phyloP scores from a whole-genome alignment of 2,888 invertebrate species.

The Torymus auratus region DNA sequence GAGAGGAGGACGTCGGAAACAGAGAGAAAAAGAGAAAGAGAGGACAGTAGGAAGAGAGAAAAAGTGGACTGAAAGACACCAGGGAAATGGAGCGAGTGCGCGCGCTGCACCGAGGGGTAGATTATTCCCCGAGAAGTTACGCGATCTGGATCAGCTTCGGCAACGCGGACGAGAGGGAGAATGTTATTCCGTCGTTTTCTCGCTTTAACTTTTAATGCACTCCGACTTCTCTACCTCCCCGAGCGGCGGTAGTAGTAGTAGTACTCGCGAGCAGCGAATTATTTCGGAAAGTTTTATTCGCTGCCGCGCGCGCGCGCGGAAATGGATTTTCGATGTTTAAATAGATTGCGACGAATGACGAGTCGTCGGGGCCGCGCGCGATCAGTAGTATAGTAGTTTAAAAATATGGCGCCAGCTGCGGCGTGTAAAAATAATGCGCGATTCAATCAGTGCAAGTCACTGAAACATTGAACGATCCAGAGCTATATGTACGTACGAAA shows the following conservation, averaged over 20 bases:
- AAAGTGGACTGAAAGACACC: conserved; percentile 27
- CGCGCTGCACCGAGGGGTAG: background rate
- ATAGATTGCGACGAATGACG: background rate
- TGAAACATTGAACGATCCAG: no score
- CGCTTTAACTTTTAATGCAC: conserved; percentile 36
- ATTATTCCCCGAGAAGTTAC: conserved; percentile 42
- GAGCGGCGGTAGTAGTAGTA: background rate
- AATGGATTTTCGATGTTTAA: no score
- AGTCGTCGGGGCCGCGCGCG: background rate
- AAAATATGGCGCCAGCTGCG: no score
- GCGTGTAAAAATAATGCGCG: no score
- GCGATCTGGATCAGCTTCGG: conserved; percentile 33
- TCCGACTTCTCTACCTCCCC: background rate
- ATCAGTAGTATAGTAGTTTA: no score
- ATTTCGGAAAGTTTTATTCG: no score
- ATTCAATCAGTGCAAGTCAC: no score
- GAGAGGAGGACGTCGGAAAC: background rate
- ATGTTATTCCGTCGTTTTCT: conserved; percentile 50
- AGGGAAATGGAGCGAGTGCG: conserved; percentile 37
- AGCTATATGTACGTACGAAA: no score
- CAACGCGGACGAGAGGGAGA: background rate
- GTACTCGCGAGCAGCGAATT: no score
- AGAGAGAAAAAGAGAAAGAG: background rate
- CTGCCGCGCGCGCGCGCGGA: no score
- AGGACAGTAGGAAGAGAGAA: conserved; percentile 58